Evolutionary conservation across 2,113 vertebrate species (phyloP).

Genomic region (Rhinichthys klamathensis): DNA sequence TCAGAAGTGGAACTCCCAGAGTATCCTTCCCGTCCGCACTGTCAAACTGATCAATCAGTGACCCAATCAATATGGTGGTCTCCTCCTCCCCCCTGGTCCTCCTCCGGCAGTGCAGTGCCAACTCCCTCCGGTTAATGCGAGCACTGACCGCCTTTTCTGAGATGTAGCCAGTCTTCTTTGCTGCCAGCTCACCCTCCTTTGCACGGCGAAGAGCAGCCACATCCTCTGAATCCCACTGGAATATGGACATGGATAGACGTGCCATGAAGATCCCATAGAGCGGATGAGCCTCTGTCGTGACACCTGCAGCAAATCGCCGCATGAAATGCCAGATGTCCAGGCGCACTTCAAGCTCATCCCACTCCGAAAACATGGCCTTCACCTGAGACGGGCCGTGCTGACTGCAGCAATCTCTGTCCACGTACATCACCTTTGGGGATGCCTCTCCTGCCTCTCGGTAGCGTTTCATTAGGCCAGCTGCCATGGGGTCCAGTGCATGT

Average conservation of each 20-base stretch:
- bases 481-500: neutral
- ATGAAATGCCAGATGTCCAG: conserved; percentile 51
- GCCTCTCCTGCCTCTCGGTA: no score
- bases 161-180: neutral
- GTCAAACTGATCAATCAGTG: neutral
- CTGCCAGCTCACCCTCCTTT: neutral
- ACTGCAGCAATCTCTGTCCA: conserved; percentile 52
- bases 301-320: conserved; percentile 32
- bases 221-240: conserved; percentile 32
- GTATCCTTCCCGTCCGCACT: conserved; percentile 8
- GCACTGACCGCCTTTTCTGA: neutral
- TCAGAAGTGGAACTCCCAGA: conserved; percentile 31
- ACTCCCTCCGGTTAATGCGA: neutral
- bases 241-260: conserved; percentile 8
- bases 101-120: conserved; percentile 14
- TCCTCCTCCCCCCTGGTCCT: conserved; percentile 4
- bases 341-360: conserved; percentile 25
- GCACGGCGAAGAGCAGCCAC: neutral
- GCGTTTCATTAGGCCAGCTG: neutral
- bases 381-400: neutral
- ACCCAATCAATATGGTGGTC: neutral
- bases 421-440: neutral
- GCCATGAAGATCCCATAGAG: conserved; percentile 39
- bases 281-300: conserved; percentile 36
- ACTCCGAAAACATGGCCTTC: neutral